These are phyloP conservation scores for Drosophila ustulata DNA, from an alignment of 2,888 invertebrate genomes.

Conservation along the genomic window DNA sequence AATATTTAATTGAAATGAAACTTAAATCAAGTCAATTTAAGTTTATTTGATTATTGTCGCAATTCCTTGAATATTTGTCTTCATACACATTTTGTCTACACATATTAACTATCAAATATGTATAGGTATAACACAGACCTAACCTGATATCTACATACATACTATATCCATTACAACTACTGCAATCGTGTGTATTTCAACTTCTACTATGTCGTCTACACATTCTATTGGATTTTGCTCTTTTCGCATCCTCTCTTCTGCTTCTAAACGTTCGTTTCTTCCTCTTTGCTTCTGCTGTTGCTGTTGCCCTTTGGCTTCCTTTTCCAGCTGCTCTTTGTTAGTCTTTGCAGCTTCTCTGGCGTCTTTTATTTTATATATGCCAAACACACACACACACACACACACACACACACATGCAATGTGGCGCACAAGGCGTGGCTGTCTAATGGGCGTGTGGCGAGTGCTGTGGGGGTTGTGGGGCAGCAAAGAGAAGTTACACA, in stretches of 20 bases:
- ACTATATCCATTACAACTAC: no score
- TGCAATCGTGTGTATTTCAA: no score
- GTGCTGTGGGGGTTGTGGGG: neutral
- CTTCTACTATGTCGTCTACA: no score
- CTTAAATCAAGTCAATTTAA: no score
- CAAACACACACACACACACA: constrained; percentile 22
- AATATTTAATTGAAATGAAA: no score
- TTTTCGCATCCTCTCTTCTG: neutral
- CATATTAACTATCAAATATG: no score
- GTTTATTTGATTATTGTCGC: no score
- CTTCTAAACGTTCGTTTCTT: constrained; percentile 1
- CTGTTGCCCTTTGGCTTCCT: constrained; percentile 12
- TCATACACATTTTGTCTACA: no score
- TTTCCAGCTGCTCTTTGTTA: constrained; percentile 25
- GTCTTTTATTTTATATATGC: constrained; percentile 55
- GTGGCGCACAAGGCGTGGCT: constrained; percentile 57
- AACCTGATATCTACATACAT: no score
- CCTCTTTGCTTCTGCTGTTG: constrained; percentile 2
- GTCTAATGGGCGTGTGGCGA: constrained; percentile 18
- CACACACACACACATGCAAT: constrained; percentile 38
- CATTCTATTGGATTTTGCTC: neutral
- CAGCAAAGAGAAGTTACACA: constrained; percentile 42
- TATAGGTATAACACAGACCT: no score
- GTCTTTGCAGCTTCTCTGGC: constrained; percentile 35
- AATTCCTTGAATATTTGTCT: no score